phyloP scores from a whole-genome alignment of 2,113 vertebrate species.

The Nipponia nippon region DNA sequence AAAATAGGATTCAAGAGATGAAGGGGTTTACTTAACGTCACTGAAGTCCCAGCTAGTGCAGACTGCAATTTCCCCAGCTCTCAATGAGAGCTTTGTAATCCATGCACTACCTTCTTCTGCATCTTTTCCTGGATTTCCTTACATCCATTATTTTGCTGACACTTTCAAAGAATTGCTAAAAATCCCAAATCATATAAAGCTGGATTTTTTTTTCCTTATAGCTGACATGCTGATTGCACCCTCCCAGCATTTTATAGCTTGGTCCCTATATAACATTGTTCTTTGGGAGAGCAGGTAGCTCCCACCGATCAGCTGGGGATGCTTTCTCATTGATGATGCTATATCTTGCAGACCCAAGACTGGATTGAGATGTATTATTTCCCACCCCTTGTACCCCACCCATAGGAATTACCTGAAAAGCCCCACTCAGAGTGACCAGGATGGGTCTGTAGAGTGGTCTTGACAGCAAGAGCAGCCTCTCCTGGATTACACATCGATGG shows the following conservation, averaged over 20 bases:
- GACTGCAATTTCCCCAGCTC: neutral
- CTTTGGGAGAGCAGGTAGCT: neutral
- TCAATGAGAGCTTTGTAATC: rapidly evolving
- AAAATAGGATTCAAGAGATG: neutral
- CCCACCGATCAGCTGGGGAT: neutral
- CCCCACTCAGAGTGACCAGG: neutral
- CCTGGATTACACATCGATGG: neutral
- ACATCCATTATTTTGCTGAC: rapidly evolving
- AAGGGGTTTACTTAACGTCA: neutral
- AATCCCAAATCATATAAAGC: neutral
- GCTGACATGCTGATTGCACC: neutral
- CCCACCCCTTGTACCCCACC: neutral
- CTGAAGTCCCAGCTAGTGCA: neutral
- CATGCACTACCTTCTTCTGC: neutral
- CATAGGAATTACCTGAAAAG: neutral
- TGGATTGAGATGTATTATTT: neutral
- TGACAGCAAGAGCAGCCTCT: neutral
- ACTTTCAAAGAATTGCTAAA: neutral
- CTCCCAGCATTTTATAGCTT: neutral
- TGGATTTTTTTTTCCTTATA: neutral
- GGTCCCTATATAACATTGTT: neutral
- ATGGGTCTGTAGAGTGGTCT: neutral
- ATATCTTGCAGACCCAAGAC: neutral
- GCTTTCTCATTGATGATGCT: neutral
- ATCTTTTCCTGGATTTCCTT: neutral